Evolutionary conservation across 2,888 invertebrate species (phyloP).

Genomic region (Polydesmus complanatus): DNA sequence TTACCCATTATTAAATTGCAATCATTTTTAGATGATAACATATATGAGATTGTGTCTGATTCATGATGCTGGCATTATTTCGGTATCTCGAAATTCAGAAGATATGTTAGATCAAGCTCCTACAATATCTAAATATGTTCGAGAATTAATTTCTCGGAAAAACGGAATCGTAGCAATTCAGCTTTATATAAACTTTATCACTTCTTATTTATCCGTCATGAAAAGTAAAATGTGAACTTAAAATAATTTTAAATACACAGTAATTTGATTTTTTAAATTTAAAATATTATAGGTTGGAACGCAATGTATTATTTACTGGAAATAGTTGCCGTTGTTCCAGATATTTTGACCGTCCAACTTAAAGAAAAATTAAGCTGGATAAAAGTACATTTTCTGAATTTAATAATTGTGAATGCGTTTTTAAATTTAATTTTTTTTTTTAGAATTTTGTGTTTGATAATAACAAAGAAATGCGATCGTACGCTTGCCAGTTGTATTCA

Average conservation of each 20-base stretch:
- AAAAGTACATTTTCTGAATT: constrained; percentile 27
- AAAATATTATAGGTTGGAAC: constrained; percentile 39
- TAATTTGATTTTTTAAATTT: constrained; percentile 30
- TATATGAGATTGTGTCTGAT: constrained; percentile 69
- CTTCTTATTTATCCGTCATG: constrained; percentile 41
- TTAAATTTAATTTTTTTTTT: constrained; percentile 13
- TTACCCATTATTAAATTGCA: constrained; percentile 16
- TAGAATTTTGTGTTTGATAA: constrained; percentile 35
- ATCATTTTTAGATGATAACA: constrained; percentile 50
- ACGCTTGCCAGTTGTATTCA: constrained; percentile 59
- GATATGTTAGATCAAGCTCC: constrained; percentile 28
- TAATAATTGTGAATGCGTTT: neutral
- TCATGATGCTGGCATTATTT: constrained; percentile 40
- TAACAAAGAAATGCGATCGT: constrained; percentile 60
- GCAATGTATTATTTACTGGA: constrained; percentile 64
- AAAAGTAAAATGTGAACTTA: constrained; percentile 47
- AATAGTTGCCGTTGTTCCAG: constrained; percentile 65
- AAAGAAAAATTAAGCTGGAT: constrained; percentile 50
- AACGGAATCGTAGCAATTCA: constrained; percentile 25
- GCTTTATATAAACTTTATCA: constrained; percentile 27
- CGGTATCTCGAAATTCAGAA: constrained; percentile 24
- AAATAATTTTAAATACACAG: neutral
- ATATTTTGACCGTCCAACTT: constrained; percentile 49
- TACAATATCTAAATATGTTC: constrained; percentile 27
- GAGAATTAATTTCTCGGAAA: constrained; percentile 48